Evolutionary conservation across 2,113 vertebrate species (phyloP).

Genomic region (Ctenodactylus gundi): DNA sequence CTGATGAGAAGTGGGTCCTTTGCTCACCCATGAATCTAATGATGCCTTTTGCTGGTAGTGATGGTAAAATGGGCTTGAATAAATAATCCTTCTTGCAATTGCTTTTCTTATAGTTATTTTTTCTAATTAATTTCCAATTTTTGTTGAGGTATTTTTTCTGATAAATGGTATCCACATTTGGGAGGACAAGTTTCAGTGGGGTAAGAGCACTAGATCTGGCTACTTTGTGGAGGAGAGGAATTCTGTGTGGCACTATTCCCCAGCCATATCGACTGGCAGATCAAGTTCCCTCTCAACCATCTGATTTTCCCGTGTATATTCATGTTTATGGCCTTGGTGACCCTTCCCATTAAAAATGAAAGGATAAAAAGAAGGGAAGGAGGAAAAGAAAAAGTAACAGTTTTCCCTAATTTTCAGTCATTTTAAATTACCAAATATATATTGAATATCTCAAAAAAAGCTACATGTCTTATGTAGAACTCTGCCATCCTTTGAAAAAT

Average conservation of each 20-base stretch:
- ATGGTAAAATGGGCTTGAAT: background rate
- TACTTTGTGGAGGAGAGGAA: background rate
- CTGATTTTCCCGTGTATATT: background rate
- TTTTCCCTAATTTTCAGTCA: background rate
- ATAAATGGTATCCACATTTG: background rate
- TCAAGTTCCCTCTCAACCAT: background rate
- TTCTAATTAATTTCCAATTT: background rate
- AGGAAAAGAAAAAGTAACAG: background rate
- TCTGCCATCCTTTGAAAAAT: background rate
- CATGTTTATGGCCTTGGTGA: background rate
- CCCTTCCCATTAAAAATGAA: background rate
- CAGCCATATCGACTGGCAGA: background rate
- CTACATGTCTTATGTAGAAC: background rate
- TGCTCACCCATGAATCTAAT: background rate
- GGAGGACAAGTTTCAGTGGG: background rate
- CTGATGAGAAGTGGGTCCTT: background rate
- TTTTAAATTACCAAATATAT: background rate
- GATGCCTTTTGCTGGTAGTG: background rate
- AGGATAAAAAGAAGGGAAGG: background rate
- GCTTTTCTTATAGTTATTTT: constrained; percentile 33
- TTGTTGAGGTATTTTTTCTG: background rate
- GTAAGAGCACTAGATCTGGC: background rate
- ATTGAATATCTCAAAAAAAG: background rate
- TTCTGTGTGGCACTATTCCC: background rate
- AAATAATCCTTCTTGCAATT: background rate